phyloP scores from a whole-genome alignment of 2,113 vertebrate genomes.

The Thermophis baileyi region DNA sequence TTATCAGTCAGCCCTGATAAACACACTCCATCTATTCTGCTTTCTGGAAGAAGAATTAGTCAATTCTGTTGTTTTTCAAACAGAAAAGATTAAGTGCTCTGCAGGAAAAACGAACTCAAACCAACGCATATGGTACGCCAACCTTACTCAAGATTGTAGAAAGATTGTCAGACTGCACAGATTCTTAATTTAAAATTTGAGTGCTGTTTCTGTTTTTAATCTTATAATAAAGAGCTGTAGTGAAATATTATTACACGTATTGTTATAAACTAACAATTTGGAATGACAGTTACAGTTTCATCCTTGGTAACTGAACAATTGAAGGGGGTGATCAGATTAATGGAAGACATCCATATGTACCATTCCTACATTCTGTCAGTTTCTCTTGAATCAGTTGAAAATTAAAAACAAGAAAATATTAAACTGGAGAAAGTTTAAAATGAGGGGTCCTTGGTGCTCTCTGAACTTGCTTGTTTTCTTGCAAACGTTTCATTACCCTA shows the following conservation, averaged over 20 bases:
- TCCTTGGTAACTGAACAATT: not conserved
- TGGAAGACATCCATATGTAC: not conserved
- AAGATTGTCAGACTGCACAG: not conserved
- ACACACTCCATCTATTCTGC: not conserved
- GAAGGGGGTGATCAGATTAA: not conserved
- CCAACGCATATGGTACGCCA: not conserved
- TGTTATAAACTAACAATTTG: not conserved
- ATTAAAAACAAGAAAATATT: not conserved
- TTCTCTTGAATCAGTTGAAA: not conserved
- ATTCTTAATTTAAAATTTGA: not conserved
- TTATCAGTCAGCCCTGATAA: not conserved
- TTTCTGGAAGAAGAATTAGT: conserved; percentile 1
- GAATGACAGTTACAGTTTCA: not conserved
- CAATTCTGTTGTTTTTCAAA: not conserved
- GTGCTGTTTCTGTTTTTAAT: not conserved
- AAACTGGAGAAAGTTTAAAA: not conserved
- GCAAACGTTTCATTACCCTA: too few relatives aligned
- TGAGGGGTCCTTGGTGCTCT: too few relatives aligned
- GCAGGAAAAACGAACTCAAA: not conserved
- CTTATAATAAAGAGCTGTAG: not conserved
- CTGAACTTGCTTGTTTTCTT: too few relatives aligned
- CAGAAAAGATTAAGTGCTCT: not conserved
- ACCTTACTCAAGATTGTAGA: not conserved
- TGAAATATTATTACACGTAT: not conserved
- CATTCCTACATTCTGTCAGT: not conserved